These are phyloP conservation scores for Xylocopa sonorina DNA, from an alignment of 1,140 invertebrate genomes.

Conservation along the genomic window DNA sequence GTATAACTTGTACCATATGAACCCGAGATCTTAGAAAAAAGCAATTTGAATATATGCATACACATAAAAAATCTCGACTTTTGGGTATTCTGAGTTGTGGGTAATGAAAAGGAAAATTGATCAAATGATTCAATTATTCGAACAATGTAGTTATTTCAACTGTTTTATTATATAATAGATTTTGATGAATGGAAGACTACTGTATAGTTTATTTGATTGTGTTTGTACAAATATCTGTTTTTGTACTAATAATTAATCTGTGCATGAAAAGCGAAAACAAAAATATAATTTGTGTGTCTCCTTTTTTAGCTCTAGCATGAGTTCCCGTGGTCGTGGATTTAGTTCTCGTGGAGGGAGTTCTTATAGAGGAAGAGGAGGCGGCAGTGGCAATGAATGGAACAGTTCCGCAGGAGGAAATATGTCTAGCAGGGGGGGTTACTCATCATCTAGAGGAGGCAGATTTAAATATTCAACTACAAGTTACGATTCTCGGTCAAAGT, in stretches of 20 bases:
- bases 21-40: too few relatives aligned
- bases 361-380: constrained; percentile 74
- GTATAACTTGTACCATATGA: too few relatives aligned
- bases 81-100: too few relatives aligned
- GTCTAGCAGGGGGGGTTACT: constrained; percentile 72
- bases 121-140: too few relatives aligned
- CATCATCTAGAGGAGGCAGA: constrained; percentile 74
- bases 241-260: neutral
- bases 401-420: constrained; percentile 66
- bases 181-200: neutral
- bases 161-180: neutral
- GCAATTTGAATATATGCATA: too few relatives aligned
- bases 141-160: too few relatives aligned
- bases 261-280: neutral
- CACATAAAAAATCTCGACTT: too few relatives aligned
- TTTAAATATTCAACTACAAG: constrained; percentile 75
- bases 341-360: constrained; percentile 74
- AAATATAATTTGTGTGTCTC: constrained; percentile 22
- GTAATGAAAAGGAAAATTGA: too few relatives aligned
- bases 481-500: constrained; percentile 78
- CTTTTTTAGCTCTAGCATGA: constrained; percentile 73
- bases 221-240: too few relatives aligned
- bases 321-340: constrained; percentile 78
- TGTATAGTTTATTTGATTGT: neutral
- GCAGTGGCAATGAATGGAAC: constrained; percentile 69